Percentiles rank a stretch among this genome's conserved stretches.
phyloP scores from a whole-genome alignment of 2,888 invertebrate genomes.

The Dicyrtoma fusca region DNA sequence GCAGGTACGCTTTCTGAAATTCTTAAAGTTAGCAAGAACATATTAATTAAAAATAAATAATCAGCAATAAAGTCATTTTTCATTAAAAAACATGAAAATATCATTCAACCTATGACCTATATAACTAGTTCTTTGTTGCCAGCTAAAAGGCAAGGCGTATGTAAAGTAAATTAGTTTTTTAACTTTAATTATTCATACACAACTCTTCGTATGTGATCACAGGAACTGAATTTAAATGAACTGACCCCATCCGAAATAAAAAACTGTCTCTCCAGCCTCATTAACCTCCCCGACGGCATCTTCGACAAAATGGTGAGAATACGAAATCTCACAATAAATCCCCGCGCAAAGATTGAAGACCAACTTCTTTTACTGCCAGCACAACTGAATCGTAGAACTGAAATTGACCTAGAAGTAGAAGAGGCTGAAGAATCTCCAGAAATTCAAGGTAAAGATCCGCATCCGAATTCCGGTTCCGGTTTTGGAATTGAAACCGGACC shows the following conservation, averaged over 20 bases:
- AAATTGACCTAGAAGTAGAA: not conserved
- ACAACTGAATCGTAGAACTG: too few species aligned
- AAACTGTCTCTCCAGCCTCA: constrained; percentile 9
- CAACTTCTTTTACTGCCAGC: not conserved
- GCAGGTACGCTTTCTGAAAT: not conserved
- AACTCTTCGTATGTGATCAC: too few species aligned
- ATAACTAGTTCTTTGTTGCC: too few species aligned
- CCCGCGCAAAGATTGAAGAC: constrained; percentile 2
- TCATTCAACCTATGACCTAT: too few species aligned
- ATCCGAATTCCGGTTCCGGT: not conserved
- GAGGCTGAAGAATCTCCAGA: not conserved
- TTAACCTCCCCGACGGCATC: not conserved
- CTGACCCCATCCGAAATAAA: constrained; percentile 7
- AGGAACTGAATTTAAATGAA: constrained; percentile 12
- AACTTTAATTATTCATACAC: too few species aligned
- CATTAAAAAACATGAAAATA: too few species aligned
- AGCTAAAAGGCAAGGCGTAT: too few species aligned
- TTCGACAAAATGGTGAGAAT: not conserved
- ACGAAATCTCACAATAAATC: not conserved
- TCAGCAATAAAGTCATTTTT: too few species aligned
- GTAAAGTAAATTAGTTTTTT: too few species aligned
- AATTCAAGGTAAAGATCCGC: not conserved
- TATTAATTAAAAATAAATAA: too few species aligned
- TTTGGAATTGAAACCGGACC: too few species aligned
- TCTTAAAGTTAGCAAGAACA: too few species aligned